phyloP scores from a whole-genome alignment of 2,797 vertebrate genomes.

The Balearica regulorum region DNA sequence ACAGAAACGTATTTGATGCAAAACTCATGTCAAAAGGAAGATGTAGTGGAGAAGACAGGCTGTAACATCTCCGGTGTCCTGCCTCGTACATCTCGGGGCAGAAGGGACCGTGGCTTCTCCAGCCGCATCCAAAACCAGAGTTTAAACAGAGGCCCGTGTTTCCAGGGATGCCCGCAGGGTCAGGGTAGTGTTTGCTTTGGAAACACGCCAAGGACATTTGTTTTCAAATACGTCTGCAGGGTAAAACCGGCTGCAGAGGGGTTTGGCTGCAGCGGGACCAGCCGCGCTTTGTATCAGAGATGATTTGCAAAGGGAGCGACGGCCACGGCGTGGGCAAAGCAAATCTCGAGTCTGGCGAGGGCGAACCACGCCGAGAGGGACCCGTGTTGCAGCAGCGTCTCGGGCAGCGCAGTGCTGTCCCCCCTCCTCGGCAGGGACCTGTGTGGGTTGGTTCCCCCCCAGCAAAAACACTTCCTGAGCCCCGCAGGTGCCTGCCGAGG shows the following conservation, averaged over 20 bases:
- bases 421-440: fast-evolving
- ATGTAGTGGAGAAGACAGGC: neutral
- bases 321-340: neutral
- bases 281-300: fast-evolving
- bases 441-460: neutral
- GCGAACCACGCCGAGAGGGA: neutral
- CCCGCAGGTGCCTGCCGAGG: fast-evolving
- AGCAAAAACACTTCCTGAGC: neutral
- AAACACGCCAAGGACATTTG: fast-evolving
- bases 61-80: fast-evolving
- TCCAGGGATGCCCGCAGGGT: fast-evolving
- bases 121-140: neutral
- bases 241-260: neutral
- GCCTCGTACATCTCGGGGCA: fast-evolving
- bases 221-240: neutral
- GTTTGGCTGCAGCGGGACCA: neutral
- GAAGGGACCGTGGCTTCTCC: fast-evolving
- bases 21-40: neutral
- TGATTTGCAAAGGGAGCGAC: neutral
- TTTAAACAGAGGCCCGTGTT: neutral
- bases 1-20: neutral
- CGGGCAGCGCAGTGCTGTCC: neutral
- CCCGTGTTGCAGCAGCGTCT: neutral
- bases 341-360: neutral
- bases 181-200: neutral